Evolutionary conservation across 1,140 invertebrate species (phyloP).

Genomic region (Xylocopa sonorina): DNA sequence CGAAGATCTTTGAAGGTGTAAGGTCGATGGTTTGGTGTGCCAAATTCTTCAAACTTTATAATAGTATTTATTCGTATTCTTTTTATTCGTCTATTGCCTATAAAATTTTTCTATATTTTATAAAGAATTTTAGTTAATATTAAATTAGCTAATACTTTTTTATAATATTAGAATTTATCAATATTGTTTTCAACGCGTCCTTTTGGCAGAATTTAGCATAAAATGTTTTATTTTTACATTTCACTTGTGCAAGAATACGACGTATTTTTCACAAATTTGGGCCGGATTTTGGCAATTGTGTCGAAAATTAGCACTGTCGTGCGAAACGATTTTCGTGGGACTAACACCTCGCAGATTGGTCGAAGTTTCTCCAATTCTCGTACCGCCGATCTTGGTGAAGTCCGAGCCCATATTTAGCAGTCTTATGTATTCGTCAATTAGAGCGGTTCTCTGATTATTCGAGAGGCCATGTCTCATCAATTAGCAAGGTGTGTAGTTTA

Average conservation of each 20-base stretch:
- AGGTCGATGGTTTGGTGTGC: not conserved
- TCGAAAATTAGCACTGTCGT: slow-evolving; percentile 39
- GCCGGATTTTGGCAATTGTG: slow-evolving; percentile 7
- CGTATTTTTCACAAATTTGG: not conserved
- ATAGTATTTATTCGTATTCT: not conserved
- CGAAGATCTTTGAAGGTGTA: not conserved
- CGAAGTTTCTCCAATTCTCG: not conserved
- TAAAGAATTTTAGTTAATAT: no score
- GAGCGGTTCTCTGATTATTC: slow-evolving; percentile 20
- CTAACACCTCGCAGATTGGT: slow-evolving; percentile 34
- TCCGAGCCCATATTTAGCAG: slow-evolving; percentile 30
- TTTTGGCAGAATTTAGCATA: not conserved
- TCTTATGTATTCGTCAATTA: slow-evolving; percentile 51
- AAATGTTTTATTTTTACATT: not conserved
- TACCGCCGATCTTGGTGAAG: slow-evolving; percentile 6
- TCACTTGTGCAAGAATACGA: not conserved
- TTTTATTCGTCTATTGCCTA: no score
- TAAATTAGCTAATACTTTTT: no score
- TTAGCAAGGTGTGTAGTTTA: slow-evolving; percentile 41
- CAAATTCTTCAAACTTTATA: no score
- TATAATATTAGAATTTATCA: no score
- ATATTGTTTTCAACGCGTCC: not conserved
- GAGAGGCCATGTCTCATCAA: slow-evolving; percentile 29
- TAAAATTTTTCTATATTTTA: no score
- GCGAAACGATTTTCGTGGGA: slow-evolving; percentile 33